Conservation (phyloP, 1,140 invertebrate genomes). For the Condylostylus longicornis region DNA sequence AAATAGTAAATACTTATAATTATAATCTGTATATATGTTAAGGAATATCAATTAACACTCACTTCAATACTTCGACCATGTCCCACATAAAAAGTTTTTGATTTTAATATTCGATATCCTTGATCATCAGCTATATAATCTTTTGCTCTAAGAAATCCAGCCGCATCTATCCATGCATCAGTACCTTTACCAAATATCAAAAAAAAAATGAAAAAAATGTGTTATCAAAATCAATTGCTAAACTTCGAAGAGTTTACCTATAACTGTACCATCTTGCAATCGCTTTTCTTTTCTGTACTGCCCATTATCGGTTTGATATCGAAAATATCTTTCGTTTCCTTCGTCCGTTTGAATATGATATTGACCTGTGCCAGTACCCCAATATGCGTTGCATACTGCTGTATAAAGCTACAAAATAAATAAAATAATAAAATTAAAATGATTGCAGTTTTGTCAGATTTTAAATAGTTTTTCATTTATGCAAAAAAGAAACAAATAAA, state of each 20-base stretch:
- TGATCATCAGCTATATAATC: conserved; percentile 73
- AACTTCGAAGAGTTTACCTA: conserved; percentile 36
- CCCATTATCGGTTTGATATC: conserved; percentile 73
- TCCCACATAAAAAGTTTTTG: conserved; percentile 64
- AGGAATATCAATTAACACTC: not conserved
- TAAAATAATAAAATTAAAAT: too few species aligned
- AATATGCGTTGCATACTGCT: conserved; percentile 11
- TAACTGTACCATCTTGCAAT: conserved; percentile 63
- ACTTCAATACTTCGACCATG: conserved; percentile 45
- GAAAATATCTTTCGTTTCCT: conserved; percentile 68
- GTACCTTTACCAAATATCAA: conserved; percentile 34
- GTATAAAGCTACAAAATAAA: too few species aligned
- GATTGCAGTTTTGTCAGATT: too few species aligned
- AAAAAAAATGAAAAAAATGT: not conserved
- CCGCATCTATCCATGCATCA: conserved; percentile 69
- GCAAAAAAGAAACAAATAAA: too few species aligned
- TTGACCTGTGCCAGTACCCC: conserved; percentile 35
- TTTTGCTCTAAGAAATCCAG: conserved; percentile 61
- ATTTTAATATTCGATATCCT: conserved; percentile 64
- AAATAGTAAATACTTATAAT: not conserved
- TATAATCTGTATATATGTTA: not conserved
- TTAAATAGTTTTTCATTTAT: too few species aligned
- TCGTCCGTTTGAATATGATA: conserved; percentile 87
- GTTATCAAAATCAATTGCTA: not conserved
- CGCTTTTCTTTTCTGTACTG: conserved; percentile 78